phyloP scores from a whole-genome alignment of 92 coral and sea anemone species.

The Palythoa caribaeorum region DNA sequence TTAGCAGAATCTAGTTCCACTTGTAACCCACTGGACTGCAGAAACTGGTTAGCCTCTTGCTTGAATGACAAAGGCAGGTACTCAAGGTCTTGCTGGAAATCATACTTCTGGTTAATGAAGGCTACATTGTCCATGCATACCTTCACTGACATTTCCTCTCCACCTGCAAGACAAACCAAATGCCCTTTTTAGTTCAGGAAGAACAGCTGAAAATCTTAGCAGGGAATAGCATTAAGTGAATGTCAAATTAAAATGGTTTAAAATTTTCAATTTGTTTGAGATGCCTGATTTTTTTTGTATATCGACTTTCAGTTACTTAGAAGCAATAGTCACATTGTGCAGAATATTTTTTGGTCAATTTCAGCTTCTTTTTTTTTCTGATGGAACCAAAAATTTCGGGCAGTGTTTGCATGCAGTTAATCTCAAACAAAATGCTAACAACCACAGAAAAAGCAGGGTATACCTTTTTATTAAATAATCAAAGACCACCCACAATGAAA shows the following conservation, averaged over 20 bases:
- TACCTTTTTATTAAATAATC: background rate
- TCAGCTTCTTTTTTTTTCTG: slow-evolving; percentile 13
- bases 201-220: slow-evolving; percentile 13
- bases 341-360: slow-evolving; percentile 12
- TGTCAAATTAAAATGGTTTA: slow-evolving; percentile 12
- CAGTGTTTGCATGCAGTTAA: background rate
- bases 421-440: background rate
- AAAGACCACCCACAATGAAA: background rate
- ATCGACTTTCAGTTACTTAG: slow-evolving; percentile 11
- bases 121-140: slow-evolving; percentile 9
- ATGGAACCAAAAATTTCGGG: background rate
- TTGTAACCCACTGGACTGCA: background rate
- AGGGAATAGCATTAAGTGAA: slow-evolving; percentile 15
- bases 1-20: slow-evolving; percentile 13
- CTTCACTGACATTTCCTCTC: slow-evolving; percentile 46
- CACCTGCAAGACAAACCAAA: slow-evolving; percentile 42
- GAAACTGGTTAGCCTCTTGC: slow-evolving; percentile 41
- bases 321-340: slow-evolving; percentile 16
- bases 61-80: slow-evolving; percentile 44
- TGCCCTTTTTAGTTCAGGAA: slow-evolving; percentile 16
- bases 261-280: slow-evolving; percentile 4
- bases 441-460: background rate
- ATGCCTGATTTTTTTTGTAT: slow-evolving; percentile 7
- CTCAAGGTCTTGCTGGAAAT: slow-evolving; percentile 32
- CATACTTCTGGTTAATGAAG: slow-evolving; percentile 45